Base-by-base conservation (phyloP, 2,888 invertebrate species). In the Caradrina kadenii region DNA sequence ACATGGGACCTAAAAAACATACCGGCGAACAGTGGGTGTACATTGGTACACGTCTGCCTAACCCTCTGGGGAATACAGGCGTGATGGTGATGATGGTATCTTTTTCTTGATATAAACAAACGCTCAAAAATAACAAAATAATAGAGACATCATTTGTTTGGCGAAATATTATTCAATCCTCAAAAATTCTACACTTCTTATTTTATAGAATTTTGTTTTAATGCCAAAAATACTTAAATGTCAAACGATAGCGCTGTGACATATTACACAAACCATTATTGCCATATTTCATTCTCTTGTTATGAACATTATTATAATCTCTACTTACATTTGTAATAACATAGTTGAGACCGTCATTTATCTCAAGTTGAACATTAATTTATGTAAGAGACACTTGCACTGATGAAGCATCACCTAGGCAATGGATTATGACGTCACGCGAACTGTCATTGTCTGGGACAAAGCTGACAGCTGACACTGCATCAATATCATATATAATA, bases 241-340 rank as follows among this genome's bases (percentile, higher is more conserved):
- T 65, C 58, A 54, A 21, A 42, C 17, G 54, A 71, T 66, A 62
- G 58, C 54, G 22, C n/a, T 48, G n/a, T 63, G 42, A 71, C 17
- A 54, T 59, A 76, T 59, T 71, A 66, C 63, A 53, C 22, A 52
- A 52, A 63, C 48, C n/a, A 52, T 52, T 55, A 52, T 3, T 39
- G 45, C 48, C n/a, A 76, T 66, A 72, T 61, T 77, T 77, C 60
- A 72, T 60, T 67, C 60, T 67, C 72, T 50, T 50, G 60, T 63
- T 71, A 19, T 22, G 54, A 66, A 55, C 52, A 63, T 71, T 55
- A 65, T 39, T 42, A 53, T 61, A 48, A 76, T 58, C 59, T 39
- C 55, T 55, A 66, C 50, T 31, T 31, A 61, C 61, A 58, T 73
- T 73, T 58, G 52, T 63, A 68, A 75, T 42, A 59, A 63, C 52